Base-by-base conservation (phyloP, 2,113 vertebrate genomes). In the Agapornis roseicollis region DNA sequence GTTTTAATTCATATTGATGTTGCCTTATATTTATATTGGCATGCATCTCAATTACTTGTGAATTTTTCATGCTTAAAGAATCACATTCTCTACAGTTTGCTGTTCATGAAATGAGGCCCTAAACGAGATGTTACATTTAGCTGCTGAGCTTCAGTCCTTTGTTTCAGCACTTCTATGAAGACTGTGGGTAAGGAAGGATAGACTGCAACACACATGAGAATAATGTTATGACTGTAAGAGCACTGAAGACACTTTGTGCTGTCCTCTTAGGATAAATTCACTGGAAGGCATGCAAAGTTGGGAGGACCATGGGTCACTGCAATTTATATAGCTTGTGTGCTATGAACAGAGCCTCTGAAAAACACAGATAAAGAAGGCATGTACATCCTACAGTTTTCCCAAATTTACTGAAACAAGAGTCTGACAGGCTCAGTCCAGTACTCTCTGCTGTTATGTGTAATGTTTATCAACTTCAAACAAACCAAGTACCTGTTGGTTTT, bases 121-220 rank as follows among this genome's bases (percentile, higher is more conserved):
- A 68, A 49, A 16, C 8, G 79, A 41, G 28, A 69, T 58, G 80
- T 90, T 88, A 49, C 13, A 72, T 6, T 47, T 61, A 56, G 44
- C 46, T 72, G 10, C 17, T 82, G 29, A 61, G 25, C 14, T 76
- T 77, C 37, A 23, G 14, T 72, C 27, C 14, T 85, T 58, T 56
- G 7, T 80, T 82, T 82, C 63, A 58, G 42, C 28, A 80, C 1
- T 90, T 65, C n/a, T 63, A 16, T 69, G n/a, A 2, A 50, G 66
- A 44, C 11, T 11, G 7, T 65, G 44, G 44, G 72, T n/a, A 28
- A 33, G 19, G 13, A 88, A 3, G 6, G 33, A 39, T 19, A 85
- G 44, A n/a, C 1, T 33, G 15, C 9, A 35, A 5, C 0, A 0
- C 6, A 64, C 12, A 2, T 91, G 35, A 56, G 35, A 76, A 24